phyloP scores from a whole-genome alignment of 2,888 invertebrate species.

The Meloe dianella region DNA sequence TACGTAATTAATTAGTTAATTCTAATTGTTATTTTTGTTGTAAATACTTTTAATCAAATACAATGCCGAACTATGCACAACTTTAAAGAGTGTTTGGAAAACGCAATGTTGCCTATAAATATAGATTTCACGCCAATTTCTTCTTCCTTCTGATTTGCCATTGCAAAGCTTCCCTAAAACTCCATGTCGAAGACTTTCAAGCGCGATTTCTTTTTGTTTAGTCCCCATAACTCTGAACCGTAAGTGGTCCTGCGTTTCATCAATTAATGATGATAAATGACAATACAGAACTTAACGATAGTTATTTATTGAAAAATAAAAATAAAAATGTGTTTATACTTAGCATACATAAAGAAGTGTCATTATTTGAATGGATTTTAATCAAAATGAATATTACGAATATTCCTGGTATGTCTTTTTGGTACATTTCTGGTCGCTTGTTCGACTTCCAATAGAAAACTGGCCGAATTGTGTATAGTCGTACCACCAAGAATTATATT shows the following conservation, averaged over 20 bases:
- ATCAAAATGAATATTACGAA: conserved; percentile 47
- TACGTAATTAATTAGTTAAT: neutral
- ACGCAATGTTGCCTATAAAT: too few species aligned
- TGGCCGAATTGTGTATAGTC: conserved; percentile 84
- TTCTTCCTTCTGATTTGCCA: too few species aligned
- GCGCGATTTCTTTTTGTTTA: too few species aligned
- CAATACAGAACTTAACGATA: neutral
- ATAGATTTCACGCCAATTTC: too few species aligned
- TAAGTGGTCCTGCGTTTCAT: too few species aligned
- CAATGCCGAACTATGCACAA: too few species aligned
- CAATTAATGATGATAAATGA: too few species aligned
- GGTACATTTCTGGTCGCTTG: conserved; percentile 71
- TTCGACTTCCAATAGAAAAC: conserved; percentile 79
- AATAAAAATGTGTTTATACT: neutral
- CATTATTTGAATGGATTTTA: conserved; percentile 24
- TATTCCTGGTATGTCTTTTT: conserved; percentile 55
- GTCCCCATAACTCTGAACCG: too few species aligned
- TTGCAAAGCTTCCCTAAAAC: too few species aligned
- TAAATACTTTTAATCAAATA: too few species aligned
- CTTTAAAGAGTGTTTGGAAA: too few species aligned
- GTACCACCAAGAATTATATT: conserved; percentile 91
- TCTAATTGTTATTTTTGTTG: conserved; percentile 1
- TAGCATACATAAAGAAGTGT: neutral
- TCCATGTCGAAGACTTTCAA: too few species aligned
- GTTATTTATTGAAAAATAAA: neutral